Evolutionary conservation across 2,113 vertebrate species (phyloP).

Genomic region (Lucifuga dentata): DNA sequence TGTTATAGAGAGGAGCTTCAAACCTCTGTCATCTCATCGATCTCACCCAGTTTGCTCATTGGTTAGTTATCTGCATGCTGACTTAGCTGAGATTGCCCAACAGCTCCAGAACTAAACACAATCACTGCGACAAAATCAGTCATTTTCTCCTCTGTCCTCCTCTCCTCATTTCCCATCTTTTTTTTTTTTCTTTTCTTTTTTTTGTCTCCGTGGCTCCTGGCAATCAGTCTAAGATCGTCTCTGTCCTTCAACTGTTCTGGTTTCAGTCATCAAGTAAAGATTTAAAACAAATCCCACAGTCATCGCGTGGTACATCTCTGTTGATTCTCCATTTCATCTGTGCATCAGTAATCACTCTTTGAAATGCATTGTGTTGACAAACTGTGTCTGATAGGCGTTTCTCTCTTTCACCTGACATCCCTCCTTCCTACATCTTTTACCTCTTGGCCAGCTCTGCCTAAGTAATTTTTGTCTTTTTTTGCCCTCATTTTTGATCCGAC

Average conservation of each 20-base stretch:
- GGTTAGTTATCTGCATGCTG: slow-evolving; percentile 34
- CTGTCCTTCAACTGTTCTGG: slow-evolving; percentile 42
- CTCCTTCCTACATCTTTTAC: not conserved
- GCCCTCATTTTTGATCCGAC: not conserved
- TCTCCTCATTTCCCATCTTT: slow-evolving; percentile 13
- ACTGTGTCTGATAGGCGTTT: not conserved
- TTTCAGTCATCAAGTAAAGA: slow-evolving; percentile 19
- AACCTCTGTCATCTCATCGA: slow-evolving; percentile 2
- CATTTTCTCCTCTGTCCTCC: too few species aligned
- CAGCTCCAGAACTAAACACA: slow-evolving; percentile 2
- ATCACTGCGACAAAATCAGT: slow-evolving; percentile 40
- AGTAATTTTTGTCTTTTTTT: not conserved
- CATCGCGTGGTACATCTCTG: not conserved
- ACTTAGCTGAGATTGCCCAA: slow-evolving; percentile 14
- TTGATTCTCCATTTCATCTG: slow-evolving; percentile 15
- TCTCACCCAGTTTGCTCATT: slow-evolving; percentile 29
- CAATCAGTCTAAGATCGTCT: slow-evolving; percentile 42
- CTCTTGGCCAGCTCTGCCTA: not conserved
- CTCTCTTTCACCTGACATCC: not conserved
- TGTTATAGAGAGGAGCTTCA: not conserved
- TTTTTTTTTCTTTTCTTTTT: slow-evolving; percentile 21
- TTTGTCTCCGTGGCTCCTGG: slow-evolving; percentile 30
- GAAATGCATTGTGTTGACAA: slow-evolving; percentile 9
- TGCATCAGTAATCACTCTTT: slow-evolving; percentile 12
- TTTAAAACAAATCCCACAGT: slow-evolving; percentile 26